Evolutionary conservation across 2,888 invertebrate genomes (phyloP), one percentile per base, ranked within the genome.

Genomic region (Torymus aiolomorphi): DNA sequence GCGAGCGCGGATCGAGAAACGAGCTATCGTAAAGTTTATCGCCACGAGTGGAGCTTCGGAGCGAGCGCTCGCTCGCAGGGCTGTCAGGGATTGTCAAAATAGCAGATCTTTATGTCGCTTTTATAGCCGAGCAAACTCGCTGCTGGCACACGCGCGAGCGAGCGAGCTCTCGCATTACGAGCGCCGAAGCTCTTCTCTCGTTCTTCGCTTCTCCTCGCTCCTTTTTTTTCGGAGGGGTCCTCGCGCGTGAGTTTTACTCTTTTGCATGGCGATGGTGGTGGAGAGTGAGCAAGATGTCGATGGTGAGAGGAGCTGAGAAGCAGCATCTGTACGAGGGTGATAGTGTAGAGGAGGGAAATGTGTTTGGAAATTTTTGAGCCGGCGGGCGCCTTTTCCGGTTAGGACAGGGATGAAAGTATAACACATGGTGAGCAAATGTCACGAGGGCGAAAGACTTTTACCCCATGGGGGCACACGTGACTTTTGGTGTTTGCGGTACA

Each of bases 81-180:
- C 78, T 79, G 82, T 76, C 78, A 82, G 70, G 86, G 87, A 88
- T 88, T 89, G 89, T 89, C 89, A 89, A 89, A 89, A 89, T 89
- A 89, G 88, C 88, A 87, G 86, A 89, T 89, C 88, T 89, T 89
- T 88, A 89, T 87, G 89, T 84, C 85, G 84, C 81, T 88, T 89
- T 89, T 88, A 88, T 86, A 76, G 66, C 80, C 76, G 62, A 80
- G 76, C 66, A 63, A 76, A 80, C 75, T 71, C 63, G 66, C 75
- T 70, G 74, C 70, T 42, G 42, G 8, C 20, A 20, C 20, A 20
- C 20, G 20, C 20, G 20, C 20, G 2, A 20, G 1, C 8, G 42
- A 5, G 42, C 42, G 42, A 42, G 42, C 42, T 42, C 42, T 80
- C 82, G 84, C 82, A 81, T 85, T 84, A 86, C 86, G 87, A 86